phyloP scores from a whole-genome alignment of 2,797 vertebrate species.

The Synaphobranchus kaupii region DNA sequence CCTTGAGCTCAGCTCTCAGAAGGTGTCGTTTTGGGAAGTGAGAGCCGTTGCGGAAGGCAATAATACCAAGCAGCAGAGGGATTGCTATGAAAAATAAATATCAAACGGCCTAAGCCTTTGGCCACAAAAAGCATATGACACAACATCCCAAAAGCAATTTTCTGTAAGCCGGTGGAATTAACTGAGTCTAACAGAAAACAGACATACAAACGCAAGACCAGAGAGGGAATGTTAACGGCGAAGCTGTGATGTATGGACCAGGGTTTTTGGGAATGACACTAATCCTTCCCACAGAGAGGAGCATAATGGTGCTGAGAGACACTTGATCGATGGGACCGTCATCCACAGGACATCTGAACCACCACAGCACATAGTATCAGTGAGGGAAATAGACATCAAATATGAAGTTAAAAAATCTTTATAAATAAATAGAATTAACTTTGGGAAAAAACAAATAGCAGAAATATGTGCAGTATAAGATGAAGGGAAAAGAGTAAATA shows the following conservation, averaged over 20 bases:
- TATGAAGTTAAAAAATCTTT: background rate
- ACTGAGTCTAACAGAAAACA: background rate
- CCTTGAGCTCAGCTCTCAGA: background rate
- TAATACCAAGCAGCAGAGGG: background rate
- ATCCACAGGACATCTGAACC: background rate
- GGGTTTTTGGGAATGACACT: background rate
- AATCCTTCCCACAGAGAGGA: background rate
- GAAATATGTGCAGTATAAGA: background rate
- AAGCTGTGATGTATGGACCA: background rate
- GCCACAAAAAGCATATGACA: background rate
- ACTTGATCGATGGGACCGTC: background rate
- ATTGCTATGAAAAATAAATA: background rate
- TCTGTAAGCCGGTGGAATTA: background rate
- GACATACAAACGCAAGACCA: background rate
- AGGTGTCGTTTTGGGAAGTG: background rate
- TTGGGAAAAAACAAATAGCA: background rate
- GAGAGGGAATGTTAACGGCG: background rate
- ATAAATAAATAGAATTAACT: background rate
- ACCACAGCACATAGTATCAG: background rate
- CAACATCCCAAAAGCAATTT: background rate
- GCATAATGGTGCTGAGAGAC: background rate
- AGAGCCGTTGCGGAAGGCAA: background rate
- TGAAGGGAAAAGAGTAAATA: constrained; percentile 6
- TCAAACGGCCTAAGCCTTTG: background rate
- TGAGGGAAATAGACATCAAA: background rate